phyloP scores from a whole-genome alignment of 1,140 invertebrate species.

The Solenopsis invicta region DNA sequence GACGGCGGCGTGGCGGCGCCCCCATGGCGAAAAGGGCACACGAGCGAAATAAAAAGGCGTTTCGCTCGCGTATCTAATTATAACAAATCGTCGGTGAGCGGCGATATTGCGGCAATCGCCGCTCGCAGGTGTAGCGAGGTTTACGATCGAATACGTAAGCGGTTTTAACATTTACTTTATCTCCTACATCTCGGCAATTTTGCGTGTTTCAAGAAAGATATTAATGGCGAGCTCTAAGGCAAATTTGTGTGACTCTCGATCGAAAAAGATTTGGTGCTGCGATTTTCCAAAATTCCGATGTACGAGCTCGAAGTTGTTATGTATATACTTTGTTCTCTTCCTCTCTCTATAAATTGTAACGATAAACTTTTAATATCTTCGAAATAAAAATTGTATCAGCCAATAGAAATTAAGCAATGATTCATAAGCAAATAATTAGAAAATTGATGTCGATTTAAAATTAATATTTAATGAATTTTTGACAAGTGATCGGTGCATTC shows the following conservation, averaged over 20 bases:
- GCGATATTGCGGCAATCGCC: neutral
- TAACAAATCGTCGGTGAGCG: conserved; percentile 15
- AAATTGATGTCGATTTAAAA: neutral
- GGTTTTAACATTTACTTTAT: neutral
- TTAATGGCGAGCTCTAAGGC: neutral
- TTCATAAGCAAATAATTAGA: neutral
- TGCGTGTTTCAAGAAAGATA: neutral
- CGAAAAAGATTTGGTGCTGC: neutral
- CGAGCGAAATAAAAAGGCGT: neutral
- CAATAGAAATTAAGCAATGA: neutral
- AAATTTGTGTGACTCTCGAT: neutral
- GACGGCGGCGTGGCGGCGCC: neutral
- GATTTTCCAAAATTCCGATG: neutral
- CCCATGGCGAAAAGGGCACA: neutral
- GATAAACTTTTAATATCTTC: neutral
- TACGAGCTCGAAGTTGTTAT: neutral
- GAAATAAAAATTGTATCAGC: neutral
- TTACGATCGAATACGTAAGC: conserved; percentile 9
- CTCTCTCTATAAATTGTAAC: neutral
- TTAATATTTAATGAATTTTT: too few species aligned
- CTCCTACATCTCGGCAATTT: neutral
- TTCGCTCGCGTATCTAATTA: conserved; percentile 40
- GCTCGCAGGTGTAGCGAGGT: neutral
- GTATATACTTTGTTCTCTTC: too few species aligned
- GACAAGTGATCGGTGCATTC: too few species aligned